Evolutionary conservation across 2,113 vertebrate genomes (phyloP).

Genomic region (Pituophis catenifer): DNA sequence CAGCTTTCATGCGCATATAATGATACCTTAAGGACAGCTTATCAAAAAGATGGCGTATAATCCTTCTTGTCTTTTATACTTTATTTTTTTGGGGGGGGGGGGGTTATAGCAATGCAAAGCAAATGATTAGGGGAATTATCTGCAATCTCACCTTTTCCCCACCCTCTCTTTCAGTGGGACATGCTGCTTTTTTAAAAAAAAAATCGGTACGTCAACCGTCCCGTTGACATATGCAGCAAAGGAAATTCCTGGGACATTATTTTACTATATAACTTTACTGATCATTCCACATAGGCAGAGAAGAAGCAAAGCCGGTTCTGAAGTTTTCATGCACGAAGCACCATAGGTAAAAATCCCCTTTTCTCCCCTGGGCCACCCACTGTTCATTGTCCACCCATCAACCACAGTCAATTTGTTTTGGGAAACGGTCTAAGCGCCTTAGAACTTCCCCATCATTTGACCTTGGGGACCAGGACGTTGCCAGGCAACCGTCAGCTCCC

Average conservation of each 20-base stretch:
- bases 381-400: neutral
- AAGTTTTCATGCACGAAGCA: neutral
- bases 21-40: conserved; percentile 35
- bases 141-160: conserved; percentile 2
- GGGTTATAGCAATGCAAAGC: neutral
- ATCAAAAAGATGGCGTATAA: neutral
- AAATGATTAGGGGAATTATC: neutral
- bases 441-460: neutral
- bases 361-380: neutral
- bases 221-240: neutral
- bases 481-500: neutral
- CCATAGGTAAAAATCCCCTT: neutral
- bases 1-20: conserved; percentile 35
- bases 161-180: neutral
- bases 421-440: neutral
- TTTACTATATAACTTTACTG: neutral
- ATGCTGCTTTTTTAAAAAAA: neutral
- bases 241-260: neutral
- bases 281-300: neutral
- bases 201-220: neutral
- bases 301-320: neutral
- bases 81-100: neutral
- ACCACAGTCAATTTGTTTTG: neutral
- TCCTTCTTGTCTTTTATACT: conserved; percentile 28
- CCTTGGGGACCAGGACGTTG: neutral